These are phyloP conservation scores for Drosophila anomelani DNA, from an alignment of 2,888 invertebrate genomes.

Conservation along the genomic window DNA sequence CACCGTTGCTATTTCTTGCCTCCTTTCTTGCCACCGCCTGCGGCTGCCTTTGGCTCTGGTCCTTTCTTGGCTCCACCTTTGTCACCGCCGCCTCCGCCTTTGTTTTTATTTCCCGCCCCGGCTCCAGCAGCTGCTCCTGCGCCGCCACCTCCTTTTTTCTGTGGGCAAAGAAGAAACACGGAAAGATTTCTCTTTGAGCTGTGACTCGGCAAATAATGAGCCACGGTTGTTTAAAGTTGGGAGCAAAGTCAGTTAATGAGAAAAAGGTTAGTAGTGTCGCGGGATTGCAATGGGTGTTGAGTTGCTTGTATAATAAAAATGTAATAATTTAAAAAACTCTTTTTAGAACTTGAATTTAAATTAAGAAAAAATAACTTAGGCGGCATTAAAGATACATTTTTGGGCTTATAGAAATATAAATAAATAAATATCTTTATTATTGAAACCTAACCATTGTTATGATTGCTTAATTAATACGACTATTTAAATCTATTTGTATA, in stretches of 20 bases:
- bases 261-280: conserved; percentile 33
- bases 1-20: conserved; percentile 78
- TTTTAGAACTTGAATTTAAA: neutral
- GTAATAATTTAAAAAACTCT: neutral
- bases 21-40: conserved; percentile 81
- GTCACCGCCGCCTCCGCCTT: conserved; percentile 59
- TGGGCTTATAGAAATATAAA: neutral
- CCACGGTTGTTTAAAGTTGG: conserved; percentile 46
- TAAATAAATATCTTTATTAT: neutral
- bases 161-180: conserved; percentile 44
- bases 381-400: neutral
- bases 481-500: too few species aligned
- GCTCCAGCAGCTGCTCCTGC: conserved; percentile 39
- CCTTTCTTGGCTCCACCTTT: conserved; percentile 76
- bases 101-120: conserved; percentile 67
- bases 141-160: conserved; percentile 79
- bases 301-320: neutral
- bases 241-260: conserved; percentile 40
- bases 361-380: neutral
- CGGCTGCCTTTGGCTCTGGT: conserved; percentile 76
- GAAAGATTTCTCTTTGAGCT: conserved; percentile 50
- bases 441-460: neutral
- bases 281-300: neutral
- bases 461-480: neutral
- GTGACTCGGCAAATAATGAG: conserved; percentile 51